A percentile compares a stretch with the other conserved stretches of the same genome.
These are phyloP conservation scores for Eupithecia insigniata DNA, from an alignment of 2,888 invertebrate species.

Conservation along the genomic window DNA sequence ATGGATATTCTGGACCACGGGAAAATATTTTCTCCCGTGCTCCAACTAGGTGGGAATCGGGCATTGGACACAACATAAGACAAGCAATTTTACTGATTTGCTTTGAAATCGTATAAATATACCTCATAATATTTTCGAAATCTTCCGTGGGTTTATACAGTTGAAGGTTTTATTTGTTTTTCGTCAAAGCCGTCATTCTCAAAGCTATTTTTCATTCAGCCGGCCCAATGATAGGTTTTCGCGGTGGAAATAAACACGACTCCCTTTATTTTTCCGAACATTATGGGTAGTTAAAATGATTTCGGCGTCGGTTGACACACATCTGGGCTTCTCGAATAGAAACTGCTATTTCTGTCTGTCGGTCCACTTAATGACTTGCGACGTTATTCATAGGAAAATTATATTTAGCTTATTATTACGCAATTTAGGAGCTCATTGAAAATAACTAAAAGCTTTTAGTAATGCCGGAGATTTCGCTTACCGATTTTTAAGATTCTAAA, in stretches of 20 bases:
- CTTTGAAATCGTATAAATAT: neutral
- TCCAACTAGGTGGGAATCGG: neutral
- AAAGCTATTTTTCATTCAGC: conserved; percentile 25
- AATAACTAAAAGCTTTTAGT: conserved; percentile 7
- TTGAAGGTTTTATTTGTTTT: conserved; percentile 30
- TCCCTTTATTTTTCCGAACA: conserved; percentile 58
- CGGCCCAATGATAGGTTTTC: conserved; percentile 20
- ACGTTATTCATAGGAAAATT: conserved; percentile 68
- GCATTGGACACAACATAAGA: neutral
- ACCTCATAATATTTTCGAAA: conserved; percentile 1
- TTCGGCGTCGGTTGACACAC: conserved; percentile 74
- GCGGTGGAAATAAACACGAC: conserved; percentile 35
- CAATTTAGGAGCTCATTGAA: conserved; percentile 52
- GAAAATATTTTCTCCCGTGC: neutral
- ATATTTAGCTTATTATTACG: conserved; percentile 59
- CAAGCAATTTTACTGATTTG: neutral
- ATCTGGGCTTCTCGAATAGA: conserved; percentile 72
- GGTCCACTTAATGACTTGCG: conserved; percentile 72
- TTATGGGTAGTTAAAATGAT: conserved; percentile 66
- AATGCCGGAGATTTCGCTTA: neutral
- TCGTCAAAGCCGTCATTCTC: conserved; percentile 16
- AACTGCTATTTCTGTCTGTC: conserved; percentile 71
- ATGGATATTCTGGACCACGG: neutral
- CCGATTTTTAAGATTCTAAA: neutral
- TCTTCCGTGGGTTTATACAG: conserved; percentile 14